A percentile compares a stretch with the other conserved stretches of the same genome.
These are phyloP conservation scores for Meganola albula DNA, from an alignment of 2,888 invertebrate species.

Conservation along the genomic window DNA sequence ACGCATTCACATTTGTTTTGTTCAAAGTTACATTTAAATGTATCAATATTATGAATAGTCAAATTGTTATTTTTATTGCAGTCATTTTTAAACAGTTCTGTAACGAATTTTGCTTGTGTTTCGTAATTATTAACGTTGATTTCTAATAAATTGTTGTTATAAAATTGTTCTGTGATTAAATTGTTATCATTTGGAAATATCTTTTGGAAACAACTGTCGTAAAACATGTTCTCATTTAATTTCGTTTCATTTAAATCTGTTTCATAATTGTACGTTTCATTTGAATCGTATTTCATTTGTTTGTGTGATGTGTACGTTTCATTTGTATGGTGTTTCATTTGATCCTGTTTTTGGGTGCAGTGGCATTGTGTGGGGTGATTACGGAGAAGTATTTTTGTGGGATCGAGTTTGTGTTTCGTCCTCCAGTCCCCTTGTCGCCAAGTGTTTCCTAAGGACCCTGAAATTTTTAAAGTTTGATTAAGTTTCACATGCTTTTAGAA, in stretches of 20 bases:
- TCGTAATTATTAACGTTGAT: slow-evolving; percentile 48
- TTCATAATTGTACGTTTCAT: slow-evolving; percentile 23
- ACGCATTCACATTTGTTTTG: slow-evolving; percentile 13
- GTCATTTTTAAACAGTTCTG: slow-evolving; percentile 49
- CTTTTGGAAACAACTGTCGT: slow-evolving; percentile 40
- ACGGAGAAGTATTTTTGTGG: slow-evolving; percentile 46
- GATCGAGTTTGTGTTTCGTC: slow-evolving; percentile 52
- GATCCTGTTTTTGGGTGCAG: slow-evolving; percentile 26
- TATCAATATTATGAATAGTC: slow-evolving; percentile 6
- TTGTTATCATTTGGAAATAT: slow-evolving; percentile 48
- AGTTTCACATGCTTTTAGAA: no score
- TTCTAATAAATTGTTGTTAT: slow-evolving; percentile 48
- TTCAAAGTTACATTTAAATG: slow-evolving; percentile 2
- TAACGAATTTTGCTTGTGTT: slow-evolving; percentile 58
- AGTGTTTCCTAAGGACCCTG: slow-evolving; percentile 85
- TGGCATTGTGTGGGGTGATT: slow-evolving; percentile 39
- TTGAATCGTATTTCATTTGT: no score
- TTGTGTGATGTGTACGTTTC: slow-evolving; percentile 15
- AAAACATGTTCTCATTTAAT: no score
- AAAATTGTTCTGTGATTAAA: slow-evolving; percentile 59
- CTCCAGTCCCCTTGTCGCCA: slow-evolving; percentile 89
- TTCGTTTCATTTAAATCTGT: slow-evolving; percentile 19
- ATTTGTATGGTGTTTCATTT: slow-evolving; percentile 9
- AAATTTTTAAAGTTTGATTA: no score
- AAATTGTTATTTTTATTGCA: slow-evolving; percentile 20